Conservation (phyloP, 2,888 invertebrate species). For the Euproctis similis region DNA sequence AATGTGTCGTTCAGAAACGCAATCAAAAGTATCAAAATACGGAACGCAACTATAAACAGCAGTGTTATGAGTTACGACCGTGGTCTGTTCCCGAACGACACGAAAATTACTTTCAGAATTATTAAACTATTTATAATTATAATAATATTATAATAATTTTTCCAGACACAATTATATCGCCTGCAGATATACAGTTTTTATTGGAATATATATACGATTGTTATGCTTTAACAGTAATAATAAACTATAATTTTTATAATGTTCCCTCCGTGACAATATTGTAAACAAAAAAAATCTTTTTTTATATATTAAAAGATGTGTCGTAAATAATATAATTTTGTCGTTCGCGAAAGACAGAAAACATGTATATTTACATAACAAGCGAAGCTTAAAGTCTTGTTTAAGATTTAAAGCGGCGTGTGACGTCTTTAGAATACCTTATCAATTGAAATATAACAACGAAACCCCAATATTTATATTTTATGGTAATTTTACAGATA, state of each 20-base stretch:
- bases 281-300: constrained; percentile 49
- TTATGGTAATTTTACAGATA: too few species aligned
- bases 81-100: constrained; percentile 56
- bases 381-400: constrained; percentile 21
- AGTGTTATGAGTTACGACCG: constrained; percentile 67
- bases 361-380: constrained; percentile 49
- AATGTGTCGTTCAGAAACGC: not conserved
- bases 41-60: constrained; percentile 28
- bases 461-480: too few species aligned
- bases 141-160: constrained; percentile 73
- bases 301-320: constrained; percentile 17
- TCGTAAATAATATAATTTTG: constrained; percentile 40
- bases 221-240: constrained; percentile 43
- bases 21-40: constrained; percentile 45
- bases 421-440: constrained; percentile 25
- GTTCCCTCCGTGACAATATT: constrained; percentile 43
- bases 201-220: constrained; percentile 67
- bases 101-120: constrained; percentile 63
- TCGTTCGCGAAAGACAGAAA: constrained; percentile 34
- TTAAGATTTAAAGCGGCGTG: constrained; percentile 26
- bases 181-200: constrained; percentile 69
- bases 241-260: constrained; percentile 60
- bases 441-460: too few species aligned
- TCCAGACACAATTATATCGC: constrained; percentile 68
- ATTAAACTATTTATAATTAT: constrained; percentile 74